Base-by-base conservation (phyloP, 1,140 invertebrate species). In the Drosophila serrata region DNA sequence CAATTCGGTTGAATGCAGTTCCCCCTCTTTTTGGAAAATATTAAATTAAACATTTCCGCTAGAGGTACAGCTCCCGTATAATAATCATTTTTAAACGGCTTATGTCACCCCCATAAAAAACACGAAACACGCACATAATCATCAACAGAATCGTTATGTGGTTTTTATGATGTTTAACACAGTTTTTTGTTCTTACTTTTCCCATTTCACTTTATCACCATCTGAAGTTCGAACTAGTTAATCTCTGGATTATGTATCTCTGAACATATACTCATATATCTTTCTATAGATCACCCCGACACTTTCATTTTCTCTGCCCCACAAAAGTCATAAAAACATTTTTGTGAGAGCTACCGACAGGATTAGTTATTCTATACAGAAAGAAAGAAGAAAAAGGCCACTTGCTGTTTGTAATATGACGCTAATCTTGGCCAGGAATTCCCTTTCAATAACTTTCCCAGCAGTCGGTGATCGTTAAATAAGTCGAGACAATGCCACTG, bases 361-460 rank as follows among this genome's bases (percentile, higher is more conserved):
- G 73, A 75, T 75, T 75, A 53, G 33, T 49, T 7, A 15, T 49
- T 46, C 6, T 46, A 2, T 15, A 9, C 1, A 6, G 12, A 19
- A 13, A 37, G 31, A 39, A 29, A 27, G 13, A n/a, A n/a, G n/a
- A n/a, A n/a, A 15, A 70, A 39, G 75, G 48, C 67, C 82, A 82
- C 84, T 88, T 80, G 84, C 84, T 88, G 79, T 79, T 61, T 69
- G 82, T 88, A 87, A 87, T 74, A 88, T 79, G 82, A 87, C 79
- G 68, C 84, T 88, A 79, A 87, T 88, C 82, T 82, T 60, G 53
- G 79, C 60, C 48, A 78, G 72, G 72, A 90, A 84, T 86, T 61
- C 27, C 42, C 27, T 51, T 56, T 49, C 39, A 40, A 80, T 65
- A 77, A 64, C 64, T 81, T 88, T 88, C 85, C 81, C 80, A 90